Evolutionary conservation across 2,113 vertebrate genomes (phyloP).

Genomic region (Melozone crissalis): DNA sequence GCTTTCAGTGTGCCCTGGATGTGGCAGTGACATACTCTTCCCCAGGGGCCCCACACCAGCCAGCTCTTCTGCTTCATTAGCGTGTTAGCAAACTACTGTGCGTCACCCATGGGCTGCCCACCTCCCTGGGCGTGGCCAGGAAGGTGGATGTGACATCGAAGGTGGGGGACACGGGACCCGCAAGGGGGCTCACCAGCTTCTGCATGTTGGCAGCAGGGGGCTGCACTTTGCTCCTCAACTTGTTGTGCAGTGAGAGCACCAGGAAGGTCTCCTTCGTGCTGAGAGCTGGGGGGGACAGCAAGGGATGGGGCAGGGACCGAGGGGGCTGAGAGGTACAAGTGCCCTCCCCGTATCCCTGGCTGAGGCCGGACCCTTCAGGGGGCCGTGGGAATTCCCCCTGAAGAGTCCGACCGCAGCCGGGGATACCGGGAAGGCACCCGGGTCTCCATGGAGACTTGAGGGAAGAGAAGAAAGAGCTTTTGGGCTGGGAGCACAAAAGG

Average conservation of each 20-base stretch:
- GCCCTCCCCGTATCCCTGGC: not conserved
- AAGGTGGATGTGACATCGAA: not conserved
- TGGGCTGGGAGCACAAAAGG: constrained; percentile 25
- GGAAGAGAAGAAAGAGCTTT: constrained; percentile 21
- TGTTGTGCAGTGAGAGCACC: constrained; percentile 51
- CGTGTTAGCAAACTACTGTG: not conserved
- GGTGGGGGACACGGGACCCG: not conserved
- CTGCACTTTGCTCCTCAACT: constrained; percentile 46
- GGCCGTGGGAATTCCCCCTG: not conserved
- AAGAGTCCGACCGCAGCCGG: not conserved
- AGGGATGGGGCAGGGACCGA: not conserved
- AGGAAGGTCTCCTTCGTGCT: constrained; percentile 42
- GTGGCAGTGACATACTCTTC: not conserved
- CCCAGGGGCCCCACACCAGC: accelerated
- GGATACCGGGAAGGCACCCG: not conserved
- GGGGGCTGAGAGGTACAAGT: not conserved
- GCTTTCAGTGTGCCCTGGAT: not conserved
- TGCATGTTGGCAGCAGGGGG: constrained; percentile 47
- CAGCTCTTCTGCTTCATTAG: not conserved
- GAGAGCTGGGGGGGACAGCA: not conserved
- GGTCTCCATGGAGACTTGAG: constrained; percentile 27
- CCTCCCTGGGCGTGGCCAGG: not conserved
- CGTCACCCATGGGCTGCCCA: not conserved
- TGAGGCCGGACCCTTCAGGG: accelerated
- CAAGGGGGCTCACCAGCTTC: constrained; percentile 22